phyloP scores from a whole-genome alignment of 1,140 invertebrate species.

The Zaprionus africanus region DNA sequence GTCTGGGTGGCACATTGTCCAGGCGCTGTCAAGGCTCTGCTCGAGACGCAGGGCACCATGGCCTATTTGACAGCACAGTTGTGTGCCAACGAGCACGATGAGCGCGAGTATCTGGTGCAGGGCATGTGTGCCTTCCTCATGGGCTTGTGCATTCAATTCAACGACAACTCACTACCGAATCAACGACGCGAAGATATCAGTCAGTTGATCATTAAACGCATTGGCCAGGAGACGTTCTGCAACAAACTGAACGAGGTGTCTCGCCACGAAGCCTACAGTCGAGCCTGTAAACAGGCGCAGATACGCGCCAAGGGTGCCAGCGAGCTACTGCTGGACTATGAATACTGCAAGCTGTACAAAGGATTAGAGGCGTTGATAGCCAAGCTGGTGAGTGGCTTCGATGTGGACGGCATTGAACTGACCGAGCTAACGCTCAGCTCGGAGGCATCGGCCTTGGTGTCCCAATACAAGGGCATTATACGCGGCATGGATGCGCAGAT shows the following conservation, averaged over 20 bases:
- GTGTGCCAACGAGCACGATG: conserved; percentile 92
- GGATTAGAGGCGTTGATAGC: conserved; percentile 86
- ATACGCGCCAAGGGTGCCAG: conserved; percentile 89
- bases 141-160: conserved; percentile 96
- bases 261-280: conserved; percentile 95
- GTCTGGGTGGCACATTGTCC: conserved; percentile 96
- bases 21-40: conserved; percentile 92
- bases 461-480: conserved; percentile 95
- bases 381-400: conserved; percentile 76
- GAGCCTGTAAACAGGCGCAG: conserved; percentile 97
- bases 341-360: conserved; percentile 96
- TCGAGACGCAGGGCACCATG: conserved; percentile 93
- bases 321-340: conserved; percentile 96
- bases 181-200: conserved; percentile 93
- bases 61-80: conserved; percentile 93
- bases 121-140: conserved; percentile 97
- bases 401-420: conserved; percentile 84
- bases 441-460: conserved; percentile 87
- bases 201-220: conserved; percentile 94
- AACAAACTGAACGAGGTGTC: conserved; percentile 94
- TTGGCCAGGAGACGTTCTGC: conserved; percentile 95
- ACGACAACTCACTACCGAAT: conserved; percentile 93
- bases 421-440: conserved; percentile 85
- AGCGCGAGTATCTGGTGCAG: conserved; percentile 94
- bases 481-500: conserved; percentile 93